Conservation (phyloP, 2,888 invertebrate genomes). For the Oeneis ivallda region DNA sequence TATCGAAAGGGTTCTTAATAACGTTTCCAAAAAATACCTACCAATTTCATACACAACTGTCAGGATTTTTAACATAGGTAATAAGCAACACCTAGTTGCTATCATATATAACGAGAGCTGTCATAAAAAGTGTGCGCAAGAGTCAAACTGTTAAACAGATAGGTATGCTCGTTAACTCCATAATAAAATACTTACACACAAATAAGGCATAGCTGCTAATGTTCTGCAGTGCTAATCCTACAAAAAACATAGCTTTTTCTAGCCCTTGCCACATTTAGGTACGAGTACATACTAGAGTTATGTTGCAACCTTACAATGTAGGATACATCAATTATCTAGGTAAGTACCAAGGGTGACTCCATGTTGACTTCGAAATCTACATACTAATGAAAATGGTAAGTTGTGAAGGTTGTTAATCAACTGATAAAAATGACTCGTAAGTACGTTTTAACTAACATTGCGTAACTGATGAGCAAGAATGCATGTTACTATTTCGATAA, state of each 20-base stretch:
- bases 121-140: slow-evolving; percentile 22
- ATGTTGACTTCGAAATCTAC: slow-evolving; percentile 45
- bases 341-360: slow-evolving; percentile 37
- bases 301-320: slow-evolving; percentile 33
- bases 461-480: slow-evolving; percentile 19
- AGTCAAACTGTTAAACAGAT: slow-evolving; percentile 38
- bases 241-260: slow-evolving; percentile 35
- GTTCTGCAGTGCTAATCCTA: slow-evolving; percentile 27
- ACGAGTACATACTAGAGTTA: neutral
- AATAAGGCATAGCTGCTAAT: slow-evolving; percentile 33
- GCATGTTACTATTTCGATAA: slow-evolving; percentile 6
- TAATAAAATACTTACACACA: slow-evolving; percentile 24
- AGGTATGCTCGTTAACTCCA: slow-evolving; percentile 34
- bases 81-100: neutral
- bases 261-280: slow-evolving; percentile 30
- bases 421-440: slow-evolving; percentile 41
- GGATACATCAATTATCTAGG: slow-evolving; percentile 37
- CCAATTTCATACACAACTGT: slow-evolving; percentile 1
- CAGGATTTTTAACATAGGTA: neutral
- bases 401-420: slow-evolving; percentile 36
- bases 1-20: neutral
- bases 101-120: neutral
- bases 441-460: slow-evolving; percentile 31
- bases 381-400: slow-evolving; percentile 45
- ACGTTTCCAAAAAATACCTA: slow-evolving; percentile 6